Evolutionary conservation across 2,888 invertebrate genomes (phyloP).

Genomic region (Diarsia mendica): DNA sequence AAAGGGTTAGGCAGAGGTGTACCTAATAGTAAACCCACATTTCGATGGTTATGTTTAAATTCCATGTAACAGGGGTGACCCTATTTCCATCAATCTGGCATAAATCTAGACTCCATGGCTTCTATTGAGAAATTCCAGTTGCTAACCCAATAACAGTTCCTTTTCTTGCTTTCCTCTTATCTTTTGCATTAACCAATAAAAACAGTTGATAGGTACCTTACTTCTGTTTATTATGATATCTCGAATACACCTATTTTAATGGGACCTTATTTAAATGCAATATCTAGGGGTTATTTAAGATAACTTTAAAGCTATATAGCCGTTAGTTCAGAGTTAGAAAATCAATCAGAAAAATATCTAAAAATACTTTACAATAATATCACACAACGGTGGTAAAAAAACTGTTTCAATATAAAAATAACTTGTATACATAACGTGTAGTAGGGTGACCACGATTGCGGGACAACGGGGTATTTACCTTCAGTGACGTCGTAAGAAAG

Average conservation of each 20-base stretch:
- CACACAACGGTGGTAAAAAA: conserved; percentile 16
- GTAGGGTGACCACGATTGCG: conserved; percentile 45
- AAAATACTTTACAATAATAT: conserved; percentile 1
- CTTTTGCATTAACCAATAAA: neutral
- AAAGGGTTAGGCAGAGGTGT: no score
- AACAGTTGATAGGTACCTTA: neutral
- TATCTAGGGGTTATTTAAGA: neutral
- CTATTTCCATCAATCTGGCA: no score
- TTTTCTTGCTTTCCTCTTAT: neutral
- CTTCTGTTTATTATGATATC: neutral
- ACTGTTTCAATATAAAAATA: conserved; percentile 46
- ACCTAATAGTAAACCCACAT: no score
- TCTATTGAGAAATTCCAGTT: no score
- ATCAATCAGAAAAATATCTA: neutral
- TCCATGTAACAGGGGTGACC: no score
- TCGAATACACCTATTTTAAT: no score
- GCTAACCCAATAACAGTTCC: no score
- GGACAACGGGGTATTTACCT: conserved; percentile 51
- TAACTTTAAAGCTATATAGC: no score
- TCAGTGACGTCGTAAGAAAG: conserved; percentile 36
- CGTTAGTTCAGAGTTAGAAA: neutral
- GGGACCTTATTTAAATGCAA: neutral
- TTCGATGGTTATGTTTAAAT: no score
- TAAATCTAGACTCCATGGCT: no score
- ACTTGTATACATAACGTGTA: conserved; percentile 22